Evolutionary conservation across 2,113 vertebrate genomes (phyloP).

Genomic region (Ancistrus triradiatus): DNA sequence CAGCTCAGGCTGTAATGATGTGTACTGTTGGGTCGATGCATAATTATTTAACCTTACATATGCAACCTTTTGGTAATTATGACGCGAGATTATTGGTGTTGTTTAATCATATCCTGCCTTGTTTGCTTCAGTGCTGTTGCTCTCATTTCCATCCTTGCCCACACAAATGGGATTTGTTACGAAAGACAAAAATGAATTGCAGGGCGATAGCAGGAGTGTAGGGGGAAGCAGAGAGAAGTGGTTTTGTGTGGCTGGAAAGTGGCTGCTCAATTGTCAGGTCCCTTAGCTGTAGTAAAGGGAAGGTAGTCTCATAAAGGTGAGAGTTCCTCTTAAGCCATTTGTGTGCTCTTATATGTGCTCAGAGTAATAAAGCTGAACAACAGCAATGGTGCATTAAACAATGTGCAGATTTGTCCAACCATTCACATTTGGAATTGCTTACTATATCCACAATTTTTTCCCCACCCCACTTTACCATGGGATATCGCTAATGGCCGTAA

Average conservation of each 20-base stretch:
- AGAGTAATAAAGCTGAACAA: slow-evolving; percentile 12
- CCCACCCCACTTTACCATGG: no score
- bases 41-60: slow-evolving; percentile 6
- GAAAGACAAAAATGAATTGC: not conserved
- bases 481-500: no score
- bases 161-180: slow-evolving; percentile 3
- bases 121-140: not conserved
- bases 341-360: slow-evolving; percentile 17
- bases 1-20: slow-evolving; percentile 25
- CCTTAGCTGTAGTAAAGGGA: slow-evolving; percentile 27
- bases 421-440: no score
- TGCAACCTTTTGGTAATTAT: slow-evolving; percentile 18
- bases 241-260: slow-evolving; percentile 31
- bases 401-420: not conserved
- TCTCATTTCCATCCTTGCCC: slow-evolving; percentile 15
- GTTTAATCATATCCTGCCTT: slow-evolving; percentile 8
- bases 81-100: not conserved
- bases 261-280: slow-evolving; percentile 22
- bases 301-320: slow-evolving; percentile 26
- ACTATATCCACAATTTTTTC: no score
- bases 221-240: slow-evolving; percentile 4
- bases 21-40: slow-evolving; percentile 8
- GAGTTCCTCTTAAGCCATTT: slow-evolving; percentile 27
- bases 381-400: slow-evolving; percentile 17
- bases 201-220: not conserved